Conservation (phyloP, 1,140 invertebrate species). For the Thrips palmi region DNA sequence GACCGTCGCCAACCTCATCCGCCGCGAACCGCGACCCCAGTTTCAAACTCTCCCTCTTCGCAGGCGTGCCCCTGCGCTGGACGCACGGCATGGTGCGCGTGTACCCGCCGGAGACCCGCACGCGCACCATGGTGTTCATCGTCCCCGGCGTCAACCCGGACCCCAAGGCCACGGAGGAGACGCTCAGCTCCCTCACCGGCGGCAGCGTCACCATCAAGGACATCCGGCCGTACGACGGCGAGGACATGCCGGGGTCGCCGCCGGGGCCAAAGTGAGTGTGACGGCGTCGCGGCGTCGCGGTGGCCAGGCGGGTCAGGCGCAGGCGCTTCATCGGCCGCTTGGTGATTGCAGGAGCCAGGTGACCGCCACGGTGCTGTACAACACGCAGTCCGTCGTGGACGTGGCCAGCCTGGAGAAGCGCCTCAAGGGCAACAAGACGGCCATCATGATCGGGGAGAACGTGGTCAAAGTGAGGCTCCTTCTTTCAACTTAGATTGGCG, state of each 20-base stretch:
- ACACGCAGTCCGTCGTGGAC: slow-evolving; percentile 44
- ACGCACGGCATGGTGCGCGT: slow-evolving; percentile 42
- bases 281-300: not conserved
- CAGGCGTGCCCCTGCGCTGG: slow-evolving; percentile 46
- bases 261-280: not conserved
- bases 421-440: slow-evolving; percentile 29
- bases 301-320: not conserved
- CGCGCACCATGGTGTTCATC: slow-evolving; percentile 56
- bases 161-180: slow-evolving; percentile 45
- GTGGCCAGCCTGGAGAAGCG: slow-evolving; percentile 43
- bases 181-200: slow-evolving; percentile 54
- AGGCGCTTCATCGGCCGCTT: not conserved
- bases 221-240: slow-evolving; percentile 46
- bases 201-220: slow-evolving; percentile 52
- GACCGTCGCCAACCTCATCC: no score
- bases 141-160: slow-evolving; percentile 53
- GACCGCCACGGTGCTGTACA: slow-evolving; percentile 47
- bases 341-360: slow-evolving; percentile 45
- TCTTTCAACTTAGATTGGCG: not conserved
- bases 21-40: no score
- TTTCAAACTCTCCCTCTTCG: slow-evolving; percentile 8
- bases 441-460: slow-evolving; percentile 18
- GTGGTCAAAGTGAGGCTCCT: slow-evolving; percentile 19
- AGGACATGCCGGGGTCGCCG: no score
- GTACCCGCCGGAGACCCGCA: slow-evolving; percentile 43